These are phyloP conservation scores for Intellagama lesueurii DNA, from an alignment of 2,797 vertebrate genomes.

Conservation along the genomic window DNA sequence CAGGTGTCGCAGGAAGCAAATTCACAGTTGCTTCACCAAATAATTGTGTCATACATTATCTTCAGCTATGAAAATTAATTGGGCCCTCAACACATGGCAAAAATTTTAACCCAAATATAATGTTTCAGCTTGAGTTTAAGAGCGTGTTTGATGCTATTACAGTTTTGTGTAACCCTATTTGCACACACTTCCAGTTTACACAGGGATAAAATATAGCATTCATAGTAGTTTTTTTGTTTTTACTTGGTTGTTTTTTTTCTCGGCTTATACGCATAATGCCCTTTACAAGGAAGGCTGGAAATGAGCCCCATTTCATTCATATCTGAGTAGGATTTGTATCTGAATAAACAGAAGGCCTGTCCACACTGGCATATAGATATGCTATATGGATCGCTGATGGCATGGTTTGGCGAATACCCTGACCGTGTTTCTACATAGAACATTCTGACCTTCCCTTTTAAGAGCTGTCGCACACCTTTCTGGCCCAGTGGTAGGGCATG, in stretches of 20 bases:
- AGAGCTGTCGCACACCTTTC: no score
- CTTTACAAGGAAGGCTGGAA: not conserved
- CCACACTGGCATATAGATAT: no score
- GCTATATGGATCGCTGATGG: no score
- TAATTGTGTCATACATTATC: not conserved
- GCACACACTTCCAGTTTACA: not conserved
- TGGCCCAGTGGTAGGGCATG: no score
- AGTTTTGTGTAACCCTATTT: not conserved
- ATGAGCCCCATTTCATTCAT: not conserved
- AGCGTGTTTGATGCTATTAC: not conserved
- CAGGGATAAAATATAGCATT: not conserved
- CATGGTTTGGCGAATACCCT: no score
- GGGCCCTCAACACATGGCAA: not conserved
- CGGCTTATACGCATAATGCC: not conserved
- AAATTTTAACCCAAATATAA: not conserved
- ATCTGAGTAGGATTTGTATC: no score
- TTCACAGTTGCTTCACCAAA: constrained; percentile 15
- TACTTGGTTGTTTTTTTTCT: not conserved
- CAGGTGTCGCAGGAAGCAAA: not conserved
- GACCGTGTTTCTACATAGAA: no score
- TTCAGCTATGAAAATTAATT: not conserved
- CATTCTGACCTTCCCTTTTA: no score
- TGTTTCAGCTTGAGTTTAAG: not conserved
- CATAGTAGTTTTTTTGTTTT: not conserved
- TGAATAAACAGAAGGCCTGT: not conserved